phyloP scores from a whole-genome alignment of 1,140 invertebrate species.

The Schlechtendalia chinensis region DNA sequence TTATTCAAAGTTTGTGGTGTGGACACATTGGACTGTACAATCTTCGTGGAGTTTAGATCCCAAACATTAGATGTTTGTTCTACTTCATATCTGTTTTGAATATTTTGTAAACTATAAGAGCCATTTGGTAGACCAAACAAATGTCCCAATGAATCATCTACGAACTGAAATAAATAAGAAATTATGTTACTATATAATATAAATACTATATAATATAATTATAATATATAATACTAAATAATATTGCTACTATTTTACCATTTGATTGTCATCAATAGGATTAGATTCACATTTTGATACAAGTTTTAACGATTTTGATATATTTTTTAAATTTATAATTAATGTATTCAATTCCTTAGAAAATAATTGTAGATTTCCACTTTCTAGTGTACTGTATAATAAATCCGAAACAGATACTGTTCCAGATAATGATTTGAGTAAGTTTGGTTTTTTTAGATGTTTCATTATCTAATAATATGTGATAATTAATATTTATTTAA shows the following conservation, averaged over 20 bases:
- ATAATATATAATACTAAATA: too few species aligned
- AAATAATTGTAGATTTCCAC: slow-evolving; percentile 21
- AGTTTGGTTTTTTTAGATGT: slow-evolving; percentile 35
- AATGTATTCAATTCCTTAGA: slow-evolving; percentile 18
- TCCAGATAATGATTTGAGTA: slow-evolving; percentile 29
- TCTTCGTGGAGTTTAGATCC: neutral
- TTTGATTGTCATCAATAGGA: slow-evolving; percentile 6
- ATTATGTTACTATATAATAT: too few species aligned
- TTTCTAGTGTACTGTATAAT: slow-evolving; percentile 1
- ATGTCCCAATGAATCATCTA: slow-evolving; percentile 40
- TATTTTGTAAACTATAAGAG: slow-evolving; percentile 1
- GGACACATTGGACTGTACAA: slow-evolving; percentile 2
- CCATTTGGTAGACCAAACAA: slow-evolving; percentile 24
- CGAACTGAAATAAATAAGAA: slow-evolving; percentile 15
- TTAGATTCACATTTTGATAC: slow-evolving; percentile 23
- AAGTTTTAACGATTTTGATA: slow-evolving; percentile 22
- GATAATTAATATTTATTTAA: neutral
- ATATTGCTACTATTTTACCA: neutral
- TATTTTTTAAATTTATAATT: slow-evolving; percentile 27
- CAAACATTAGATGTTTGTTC: slow-evolving; percentile 1
- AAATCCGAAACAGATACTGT: slow-evolving; percentile 36
- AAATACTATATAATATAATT: too few species aligned
- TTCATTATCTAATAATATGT: slow-evolving; percentile 21
- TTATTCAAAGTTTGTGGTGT: neutral
- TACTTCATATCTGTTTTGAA: slow-evolving; percentile 17